Percentiles rank a stretch among this genome's conserved stretches.
phyloP scores from a whole-genome alignment of 35 echinoderm and acorn worm species.

The Holothuria glaberrima region DNA sequence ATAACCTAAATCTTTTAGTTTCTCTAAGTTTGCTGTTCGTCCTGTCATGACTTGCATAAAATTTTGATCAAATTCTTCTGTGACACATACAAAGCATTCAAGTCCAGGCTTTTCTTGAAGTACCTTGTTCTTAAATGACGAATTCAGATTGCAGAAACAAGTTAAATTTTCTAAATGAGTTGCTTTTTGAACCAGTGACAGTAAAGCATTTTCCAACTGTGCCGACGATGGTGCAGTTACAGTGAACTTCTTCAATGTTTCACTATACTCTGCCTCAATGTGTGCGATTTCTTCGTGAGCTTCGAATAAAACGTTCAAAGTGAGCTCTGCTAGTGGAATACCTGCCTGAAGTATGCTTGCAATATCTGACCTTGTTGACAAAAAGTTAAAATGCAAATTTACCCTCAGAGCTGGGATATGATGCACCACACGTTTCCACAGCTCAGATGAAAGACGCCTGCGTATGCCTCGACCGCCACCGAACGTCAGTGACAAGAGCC shows the following conservation, averaged over 20 bases:
- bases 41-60: conserved; percentile 38
- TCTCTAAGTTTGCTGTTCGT: conserved; percentile 32
- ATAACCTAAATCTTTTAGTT: conserved; percentile 46
- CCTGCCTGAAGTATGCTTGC: conserved; percentile 28
- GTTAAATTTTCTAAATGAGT: conserved; percentile 10
- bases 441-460: conserved; percentile 11
- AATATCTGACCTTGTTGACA: conserved; percentile 32
- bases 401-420: conserved; percentile 13
- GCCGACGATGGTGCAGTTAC: conserved; percentile 36
- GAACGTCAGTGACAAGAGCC: background rate
- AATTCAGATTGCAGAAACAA: conserved; percentile 23
- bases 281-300: conserved; percentile 11
- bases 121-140: background rate
- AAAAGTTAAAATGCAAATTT: conserved; percentile 25
- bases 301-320: conserved; percentile 41
- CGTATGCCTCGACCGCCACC: conserved; percentile 27
- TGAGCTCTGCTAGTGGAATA: conserved; percentile 31
- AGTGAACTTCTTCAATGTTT: conserved; percentile 28
- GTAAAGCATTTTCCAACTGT: conserved; percentile 12
- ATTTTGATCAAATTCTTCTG: conserved; percentile 43
- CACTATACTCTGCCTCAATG: conserved; percentile 24
- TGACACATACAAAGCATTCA: conserved; percentile 25
- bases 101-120: conserved; percentile 1
- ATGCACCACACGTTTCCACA: conserved; percentile 1
- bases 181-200: conserved; percentile 28